Conservation (phyloP, 2,113 vertebrate species). For the Nothoprocta perdicaria region DNA sequence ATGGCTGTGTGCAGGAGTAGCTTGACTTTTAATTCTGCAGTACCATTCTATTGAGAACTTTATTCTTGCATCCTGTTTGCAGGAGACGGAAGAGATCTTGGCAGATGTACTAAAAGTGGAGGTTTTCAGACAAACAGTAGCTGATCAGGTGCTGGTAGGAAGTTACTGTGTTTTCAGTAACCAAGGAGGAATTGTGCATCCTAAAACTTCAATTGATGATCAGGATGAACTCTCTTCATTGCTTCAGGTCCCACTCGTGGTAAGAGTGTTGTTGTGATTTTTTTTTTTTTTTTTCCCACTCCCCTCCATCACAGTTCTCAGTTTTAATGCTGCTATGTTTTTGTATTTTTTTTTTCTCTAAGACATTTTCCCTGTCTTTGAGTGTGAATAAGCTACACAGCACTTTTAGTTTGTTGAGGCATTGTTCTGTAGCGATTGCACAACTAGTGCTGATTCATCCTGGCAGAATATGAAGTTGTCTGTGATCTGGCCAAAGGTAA, state of each 20-base stretch:
- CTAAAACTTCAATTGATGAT: conserved; percentile 93
- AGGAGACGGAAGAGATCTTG: conserved; percentile 98
- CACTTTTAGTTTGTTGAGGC: background rate
- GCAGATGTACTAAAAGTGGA: conserved; percentile 96
- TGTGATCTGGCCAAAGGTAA: background rate
- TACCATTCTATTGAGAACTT: background rate
- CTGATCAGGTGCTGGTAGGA: conserved; percentile 94
- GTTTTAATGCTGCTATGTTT: background rate
- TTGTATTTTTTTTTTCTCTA: background rate
- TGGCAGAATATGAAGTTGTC: too few species aligned
- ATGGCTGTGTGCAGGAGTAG: background rate
- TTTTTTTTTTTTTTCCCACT: background rate
- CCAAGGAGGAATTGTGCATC: conserved; percentile 95
- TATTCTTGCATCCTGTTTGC: background rate
- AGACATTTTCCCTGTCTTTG: background rate
- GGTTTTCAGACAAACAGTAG: conserved; percentile 96
- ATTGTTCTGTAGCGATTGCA: background rate
- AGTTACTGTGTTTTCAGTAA: conserved; percentile 96
- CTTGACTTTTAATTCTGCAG: background rate
- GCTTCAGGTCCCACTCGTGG: conserved; percentile 96
- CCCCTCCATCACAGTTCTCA: background rate
- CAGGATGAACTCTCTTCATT: conserved; percentile 96
- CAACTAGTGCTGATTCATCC: background rate
- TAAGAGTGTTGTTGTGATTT: conserved; percentile 71
- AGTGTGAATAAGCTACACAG: background rate